These are phyloP conservation scores for Lasioglossum figueresi DNA, from an alignment of 2,888 invertebrate species.

Conservation along the genomic window DNA sequence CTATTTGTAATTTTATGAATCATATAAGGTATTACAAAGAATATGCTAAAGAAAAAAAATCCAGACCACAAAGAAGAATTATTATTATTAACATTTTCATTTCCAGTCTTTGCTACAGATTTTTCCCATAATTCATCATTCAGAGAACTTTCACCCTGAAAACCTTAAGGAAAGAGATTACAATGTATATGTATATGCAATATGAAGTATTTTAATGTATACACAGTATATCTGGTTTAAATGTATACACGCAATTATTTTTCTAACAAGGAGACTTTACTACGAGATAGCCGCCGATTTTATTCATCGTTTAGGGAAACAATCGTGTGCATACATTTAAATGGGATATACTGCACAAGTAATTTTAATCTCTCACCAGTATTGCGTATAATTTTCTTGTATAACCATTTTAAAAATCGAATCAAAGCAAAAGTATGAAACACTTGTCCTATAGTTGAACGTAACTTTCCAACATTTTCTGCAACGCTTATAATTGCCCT, in stretches of 20 bases:
- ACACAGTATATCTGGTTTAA: background rate
- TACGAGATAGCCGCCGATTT: no score
- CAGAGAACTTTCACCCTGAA: slow-evolving; percentile 76
- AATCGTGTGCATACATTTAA: background rate
- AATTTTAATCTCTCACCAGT: slow-evolving; percentile 85
- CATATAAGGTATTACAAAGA: slow-evolving; percentile 96
- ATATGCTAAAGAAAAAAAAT: slow-evolving; percentile 86
- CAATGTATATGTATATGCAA: slow-evolving; percentile 1
- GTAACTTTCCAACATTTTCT: slow-evolving; percentile 95
- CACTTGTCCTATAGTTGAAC: slow-evolving; percentile 93
- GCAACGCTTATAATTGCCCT: slow-evolving; percentile 97
- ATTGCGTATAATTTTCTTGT: slow-evolving; percentile 89
- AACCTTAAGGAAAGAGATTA: slow-evolving; percentile 48
- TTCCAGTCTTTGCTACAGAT: slow-evolving; percentile 78
- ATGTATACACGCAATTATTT: background rate
- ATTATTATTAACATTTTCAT: slow-evolving; percentile 29
- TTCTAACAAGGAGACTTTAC: background rate
- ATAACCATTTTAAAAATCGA: slow-evolving; percentile 91
- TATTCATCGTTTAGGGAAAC: background rate
- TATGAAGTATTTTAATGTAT: background rate
- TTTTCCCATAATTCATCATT: slow-evolving; percentile 81
- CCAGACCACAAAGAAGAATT: slow-evolving; percentile 45
- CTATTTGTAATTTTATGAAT: slow-evolving; percentile 78
- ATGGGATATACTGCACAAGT: background rate
- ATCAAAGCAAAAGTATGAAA: slow-evolving; percentile 95